A percentile compares a stretch with the other conserved stretches of the same genome.
Evolutionary conservation across 2,888 invertebrate genomes (phyloP).

Genomic region (Leuctra nigra): DNA sequence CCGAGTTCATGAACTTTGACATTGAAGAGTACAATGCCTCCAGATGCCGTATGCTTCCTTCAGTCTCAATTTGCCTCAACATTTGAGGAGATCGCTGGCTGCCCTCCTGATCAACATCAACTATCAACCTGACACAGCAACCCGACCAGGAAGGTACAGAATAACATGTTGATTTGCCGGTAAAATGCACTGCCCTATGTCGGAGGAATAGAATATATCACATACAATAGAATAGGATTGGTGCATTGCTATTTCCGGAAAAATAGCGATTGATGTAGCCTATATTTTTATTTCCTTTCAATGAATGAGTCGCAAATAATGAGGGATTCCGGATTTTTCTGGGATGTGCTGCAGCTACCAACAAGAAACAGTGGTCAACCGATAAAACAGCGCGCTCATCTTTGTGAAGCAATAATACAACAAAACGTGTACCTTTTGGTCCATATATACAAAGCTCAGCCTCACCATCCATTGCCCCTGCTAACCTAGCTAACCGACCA

Average conservation of each 20-base stretch:
- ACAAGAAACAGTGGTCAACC: slow-evolving; percentile 16
- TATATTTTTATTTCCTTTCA: too few relatives aligned
- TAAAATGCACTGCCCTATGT: slow-evolving; percentile 39
- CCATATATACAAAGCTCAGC: slow-evolving; percentile 28
- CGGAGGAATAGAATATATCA: slow-evolving; percentile 42
- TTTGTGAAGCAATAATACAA: slow-evolving; percentile 16
- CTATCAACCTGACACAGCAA: slow-evolving; percentile 35
- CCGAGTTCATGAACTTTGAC: slow-evolving; percentile 2
- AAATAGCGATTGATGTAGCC: slow-evolving; percentile 23
- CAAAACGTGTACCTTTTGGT: slow-evolving; percentile 25
- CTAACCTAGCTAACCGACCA: slow-evolving; percentile 18
- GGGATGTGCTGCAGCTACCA: slow-evolving; percentile 24
- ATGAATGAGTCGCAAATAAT: slow-evolving; percentile 23
- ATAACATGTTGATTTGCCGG: slow-evolving; percentile 28
- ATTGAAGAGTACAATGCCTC: slow-evolving; percentile 22
- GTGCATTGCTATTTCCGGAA: slow-evolving; percentile 34
- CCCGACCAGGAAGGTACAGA: slow-evolving; percentile 31
- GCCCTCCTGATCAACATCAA: slow-evolving; percentile 27
- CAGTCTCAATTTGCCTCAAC: slow-evolving; percentile 40
- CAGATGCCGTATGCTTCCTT: slow-evolving; percentile 38
- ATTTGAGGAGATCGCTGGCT: slow-evolving; percentile 24
- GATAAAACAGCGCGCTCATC: slow-evolving; percentile 4
- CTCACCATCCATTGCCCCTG: slow-evolving; percentile 17
- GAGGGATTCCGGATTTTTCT: slow-evolving; percentile 28
- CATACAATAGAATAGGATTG: slow-evolving; percentile 44